Evolutionary conservation across 2,797 vertebrate species (phyloP).

Genomic region (Lepus oiostolus): DNA sequence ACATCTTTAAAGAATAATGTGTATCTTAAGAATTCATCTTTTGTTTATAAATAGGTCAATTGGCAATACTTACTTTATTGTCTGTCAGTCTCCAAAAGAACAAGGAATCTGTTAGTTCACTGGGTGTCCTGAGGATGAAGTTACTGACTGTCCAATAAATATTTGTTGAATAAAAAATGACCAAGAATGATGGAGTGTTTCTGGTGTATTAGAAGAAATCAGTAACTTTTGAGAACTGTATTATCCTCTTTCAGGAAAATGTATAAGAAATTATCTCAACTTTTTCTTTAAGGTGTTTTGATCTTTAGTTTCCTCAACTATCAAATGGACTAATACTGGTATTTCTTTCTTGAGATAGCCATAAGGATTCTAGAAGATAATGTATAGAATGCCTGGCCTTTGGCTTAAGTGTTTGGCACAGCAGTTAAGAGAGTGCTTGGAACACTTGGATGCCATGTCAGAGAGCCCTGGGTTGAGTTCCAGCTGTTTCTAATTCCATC

Average conservation of each 20-base stretch:
- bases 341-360: constrained; percentile 17
- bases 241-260: not conserved
- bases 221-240: not conserved
- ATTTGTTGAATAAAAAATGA: constrained; percentile 27
- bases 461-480: too few species aligned
- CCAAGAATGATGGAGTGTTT: not conserved
- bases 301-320: not conserved
- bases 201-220: not conserved
- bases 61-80: constrained; percentile 5
- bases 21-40: constrained; percentile 40
- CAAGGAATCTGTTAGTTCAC: not conserved
- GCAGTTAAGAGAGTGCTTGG: too few species aligned
- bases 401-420: too few species aligned
- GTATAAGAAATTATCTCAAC: not conserved
- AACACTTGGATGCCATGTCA: too few species aligned
- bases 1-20: constrained; percentile 8
- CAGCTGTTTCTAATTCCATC: too few species aligned
- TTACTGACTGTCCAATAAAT: not conserved
- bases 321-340: not conserved
- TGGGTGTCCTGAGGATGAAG: not conserved
- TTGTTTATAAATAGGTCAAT: not conserved
- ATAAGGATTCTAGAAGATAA: not conserved
- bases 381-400: not conserved
- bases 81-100: not conserved
- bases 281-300: constrained; percentile 42